Conservation (phyloP, 1,140 invertebrate genomes). For the Drosophila cardini region DNA sequence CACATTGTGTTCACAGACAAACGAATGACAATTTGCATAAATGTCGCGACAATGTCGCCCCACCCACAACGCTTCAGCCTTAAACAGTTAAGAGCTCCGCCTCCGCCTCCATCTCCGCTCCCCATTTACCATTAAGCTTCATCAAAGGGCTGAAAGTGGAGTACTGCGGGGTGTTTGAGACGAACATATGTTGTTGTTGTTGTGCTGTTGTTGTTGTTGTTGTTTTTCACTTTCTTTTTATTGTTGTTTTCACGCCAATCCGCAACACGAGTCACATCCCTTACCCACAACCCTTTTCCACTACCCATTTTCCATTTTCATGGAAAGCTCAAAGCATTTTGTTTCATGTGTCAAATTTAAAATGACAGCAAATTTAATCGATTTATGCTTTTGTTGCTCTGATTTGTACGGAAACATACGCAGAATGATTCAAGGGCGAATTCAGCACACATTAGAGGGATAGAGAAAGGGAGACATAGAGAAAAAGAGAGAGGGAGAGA, state of each 20-base stretch:
- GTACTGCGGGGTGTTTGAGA: background rate
- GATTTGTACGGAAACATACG: constrained; percentile 37
- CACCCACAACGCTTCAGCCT: background rate
- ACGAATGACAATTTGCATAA: constrained; percentile 74
- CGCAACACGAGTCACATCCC: constrained; percentile 17
- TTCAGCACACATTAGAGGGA: no score
- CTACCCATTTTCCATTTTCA: background rate
- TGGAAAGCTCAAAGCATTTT: constrained; percentile 49
- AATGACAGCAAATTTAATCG: constrained; percentile 81
- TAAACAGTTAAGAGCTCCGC: background rate
- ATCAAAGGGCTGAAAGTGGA: constrained; percentile 30
- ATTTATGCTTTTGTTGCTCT: constrained; percentile 71
- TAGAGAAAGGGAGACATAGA: no score
- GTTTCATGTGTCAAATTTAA: constrained; percentile 80
- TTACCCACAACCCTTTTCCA: constrained; percentile 1
- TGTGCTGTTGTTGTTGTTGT: constrained; percentile 11
- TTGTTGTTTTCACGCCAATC: constrained; percentile 63
- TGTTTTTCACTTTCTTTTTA: constrained; percentile 18
- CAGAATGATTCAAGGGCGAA: background rate
- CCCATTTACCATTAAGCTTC: constrained; percentile 21
- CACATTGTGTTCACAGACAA: constrained; percentile 68
- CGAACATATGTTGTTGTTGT: constrained; percentile 25
- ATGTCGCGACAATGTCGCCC: constrained; percentile 41
- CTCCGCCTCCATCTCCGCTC: no score
- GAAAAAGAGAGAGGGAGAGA: background rate